These are phyloP conservation scores for Labeo calbasu DNA, from an alignment of 2,797 vertebrate species.

Conservation along the genomic window DNA sequence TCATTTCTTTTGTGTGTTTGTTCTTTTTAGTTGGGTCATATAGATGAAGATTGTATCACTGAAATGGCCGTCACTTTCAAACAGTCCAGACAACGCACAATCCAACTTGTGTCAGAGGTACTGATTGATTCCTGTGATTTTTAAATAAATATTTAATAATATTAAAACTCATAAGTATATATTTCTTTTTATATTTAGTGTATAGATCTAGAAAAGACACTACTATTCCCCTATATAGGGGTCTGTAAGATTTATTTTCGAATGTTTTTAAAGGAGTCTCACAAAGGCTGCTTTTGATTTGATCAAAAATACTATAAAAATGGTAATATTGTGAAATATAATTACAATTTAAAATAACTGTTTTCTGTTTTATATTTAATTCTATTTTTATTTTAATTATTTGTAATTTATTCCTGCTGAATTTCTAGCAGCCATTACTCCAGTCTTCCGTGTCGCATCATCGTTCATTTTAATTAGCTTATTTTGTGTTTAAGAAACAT, in stretches of 20 bases:
- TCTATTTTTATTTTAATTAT: no score
- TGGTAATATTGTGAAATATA: background rate
- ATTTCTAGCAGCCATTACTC: background rate
- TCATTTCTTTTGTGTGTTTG: slow-evolving; percentile 23
- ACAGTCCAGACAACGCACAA: slow-evolving; percentile 80
- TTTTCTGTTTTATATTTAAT: no score
- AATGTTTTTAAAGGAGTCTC: background rate
- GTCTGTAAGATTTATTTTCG: background rate
- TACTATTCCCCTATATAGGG: background rate
- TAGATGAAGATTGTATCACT: slow-evolving; percentile 92
- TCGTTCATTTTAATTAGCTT: background rate
- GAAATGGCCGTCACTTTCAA: slow-evolving; percentile 89
- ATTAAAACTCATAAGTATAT: background rate
- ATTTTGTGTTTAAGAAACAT: background rate
- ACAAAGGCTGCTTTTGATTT: background rate
- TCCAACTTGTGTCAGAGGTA: slow-evolving; percentile 86
- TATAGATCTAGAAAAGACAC: background rate
- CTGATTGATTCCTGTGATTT: background rate
- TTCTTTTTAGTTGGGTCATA: slow-evolving; percentile 77
- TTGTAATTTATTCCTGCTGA: background rate
- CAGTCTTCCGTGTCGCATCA: background rate
- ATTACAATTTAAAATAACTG: background rate
- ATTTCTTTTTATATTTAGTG: background rate
- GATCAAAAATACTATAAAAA: background rate
- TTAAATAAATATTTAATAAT: background rate